phyloP scores from a whole-genome alignment of 1,140 invertebrate genomes.

The Subanguina moxae region DNA sequence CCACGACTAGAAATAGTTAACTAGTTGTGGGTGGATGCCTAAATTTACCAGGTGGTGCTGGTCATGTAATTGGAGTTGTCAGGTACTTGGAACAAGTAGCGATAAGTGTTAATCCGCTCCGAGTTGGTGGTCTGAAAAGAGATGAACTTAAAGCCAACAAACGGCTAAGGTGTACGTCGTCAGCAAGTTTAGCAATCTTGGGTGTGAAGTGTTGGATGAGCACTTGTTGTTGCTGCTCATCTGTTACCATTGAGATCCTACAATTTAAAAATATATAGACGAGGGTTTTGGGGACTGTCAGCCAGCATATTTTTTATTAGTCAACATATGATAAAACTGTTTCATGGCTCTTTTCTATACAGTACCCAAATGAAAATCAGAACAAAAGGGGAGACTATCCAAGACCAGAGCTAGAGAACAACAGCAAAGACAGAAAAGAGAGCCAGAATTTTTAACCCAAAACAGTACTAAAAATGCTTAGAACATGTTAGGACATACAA shows the following conservation, averaged over 20 bases:
- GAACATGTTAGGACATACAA: no score
- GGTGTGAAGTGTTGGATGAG: slow-evolving; percentile 39
- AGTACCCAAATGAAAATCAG: no score
- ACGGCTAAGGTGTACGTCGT: background rate
- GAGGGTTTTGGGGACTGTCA: no score
- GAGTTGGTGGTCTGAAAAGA: slow-evolving; percentile 8
- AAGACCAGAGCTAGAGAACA: no score
- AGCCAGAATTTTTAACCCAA: no score
- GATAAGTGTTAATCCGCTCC: slow-evolving; percentile 13
- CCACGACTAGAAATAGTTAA: slow-evolving; percentile 9
- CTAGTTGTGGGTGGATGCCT: background rate
- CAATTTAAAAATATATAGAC: no score
- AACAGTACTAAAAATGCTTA: no score
- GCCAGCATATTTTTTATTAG: no score
- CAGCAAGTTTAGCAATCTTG: slow-evolving; percentile 31
- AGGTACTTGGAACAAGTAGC: slow-evolving; percentile 31
- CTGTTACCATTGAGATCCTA: slow-evolving; percentile 55
- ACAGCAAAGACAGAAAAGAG: no score
- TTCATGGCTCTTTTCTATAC: no score
- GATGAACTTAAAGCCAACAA: background rate
- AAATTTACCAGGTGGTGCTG: slow-evolving; percentile 45
- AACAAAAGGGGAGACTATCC: no score
- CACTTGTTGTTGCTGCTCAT: slow-evolving; percentile 8
- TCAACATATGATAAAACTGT: no score
- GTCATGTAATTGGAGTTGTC: slow-evolving; percentile 44